These are phyloP conservation scores for Sphyrna mokarran DNA, from an alignment of 2,113 vertebrate species.

Conservation along the genomic window DNA sequence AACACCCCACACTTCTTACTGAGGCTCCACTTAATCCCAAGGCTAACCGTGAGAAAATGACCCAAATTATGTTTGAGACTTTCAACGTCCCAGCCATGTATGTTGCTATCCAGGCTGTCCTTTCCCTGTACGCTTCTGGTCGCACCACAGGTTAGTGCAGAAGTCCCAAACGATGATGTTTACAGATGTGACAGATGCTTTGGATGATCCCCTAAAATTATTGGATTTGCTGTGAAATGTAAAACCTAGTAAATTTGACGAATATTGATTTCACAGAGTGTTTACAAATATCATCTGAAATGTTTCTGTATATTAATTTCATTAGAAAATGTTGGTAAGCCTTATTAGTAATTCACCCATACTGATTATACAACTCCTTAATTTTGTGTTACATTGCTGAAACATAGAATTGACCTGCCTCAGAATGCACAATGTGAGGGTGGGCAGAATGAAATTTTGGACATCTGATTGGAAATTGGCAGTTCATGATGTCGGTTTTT, in stretches of 20 bases:
- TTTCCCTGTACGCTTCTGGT: conserved; percentile 96
- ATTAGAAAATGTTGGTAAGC: neutral
- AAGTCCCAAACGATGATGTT: neutral
- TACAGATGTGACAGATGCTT: neutral
- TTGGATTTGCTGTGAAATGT: neutral
- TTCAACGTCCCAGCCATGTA: conserved; percentile 99
- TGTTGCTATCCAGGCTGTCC: conserved; percentile 97
- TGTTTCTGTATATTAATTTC: neutral
- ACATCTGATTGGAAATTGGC: neutral
- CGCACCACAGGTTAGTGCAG: conserved; percentile 82
- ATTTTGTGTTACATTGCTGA: neutral
- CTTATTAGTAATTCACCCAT: neutral
- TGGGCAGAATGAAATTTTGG: neutral
- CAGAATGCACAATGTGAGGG: neutral
- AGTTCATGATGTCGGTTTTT: neutral
- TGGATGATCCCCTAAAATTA: neutral
- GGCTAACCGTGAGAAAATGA: conserved; percentile 92
- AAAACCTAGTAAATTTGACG: neutral
- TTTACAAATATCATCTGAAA: neutral
- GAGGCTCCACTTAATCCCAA: conserved; percentile 87
- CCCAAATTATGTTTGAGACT: conserved; percentile 98
- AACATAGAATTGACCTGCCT: neutral
- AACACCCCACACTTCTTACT: conserved; percentile 82
- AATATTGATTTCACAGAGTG: neutral
- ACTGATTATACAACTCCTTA: neutral